phyloP scores from a whole-genome alignment of 2,888 invertebrate genomes.

The Xestia rhomboidea region DNA sequence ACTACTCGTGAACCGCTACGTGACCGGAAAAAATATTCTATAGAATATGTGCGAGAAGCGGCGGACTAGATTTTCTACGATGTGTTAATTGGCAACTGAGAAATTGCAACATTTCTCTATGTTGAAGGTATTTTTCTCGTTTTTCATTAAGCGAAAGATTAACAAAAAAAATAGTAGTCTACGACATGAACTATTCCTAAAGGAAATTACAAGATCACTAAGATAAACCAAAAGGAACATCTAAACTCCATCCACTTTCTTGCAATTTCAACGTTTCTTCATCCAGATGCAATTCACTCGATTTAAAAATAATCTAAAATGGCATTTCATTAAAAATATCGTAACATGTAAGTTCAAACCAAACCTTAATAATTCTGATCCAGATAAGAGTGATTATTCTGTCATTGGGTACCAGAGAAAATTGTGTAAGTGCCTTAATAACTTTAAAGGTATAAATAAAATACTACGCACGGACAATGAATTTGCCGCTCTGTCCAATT shows the following conservation, averaged over 20 bases:
- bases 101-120: constrained; percentile 32
- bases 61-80: constrained; percentile 48
- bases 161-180: not conserved
- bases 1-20: constrained; percentile 80
- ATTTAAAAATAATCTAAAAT: constrained; percentile 9
- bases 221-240: not conserved
- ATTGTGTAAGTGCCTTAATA: constrained; percentile 42
- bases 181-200: not conserved
- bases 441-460: constrained; percentile 37
- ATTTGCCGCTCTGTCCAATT: constrained; percentile 52
- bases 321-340: not conserved
- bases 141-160: not conserved
- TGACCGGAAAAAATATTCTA: constrained; percentile 80
- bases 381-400: constrained; percentile 28
- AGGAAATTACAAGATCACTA: not conserved
- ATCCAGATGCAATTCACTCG: not conserved
- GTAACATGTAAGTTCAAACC: constrained; percentile 9
- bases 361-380: constrained; percentile 41
- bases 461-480: constrained; percentile 59
- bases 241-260: not conserved
- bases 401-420: constrained; percentile 26
- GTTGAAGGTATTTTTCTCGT: constrained; percentile 3
- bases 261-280: not conserved
- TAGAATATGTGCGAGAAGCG: constrained; percentile 18
- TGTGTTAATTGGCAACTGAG: constrained; percentile 58